Percentiles rank a stretch among this genome's conserved stretches.
These are phyloP conservation scores for Ethmia dodecea DNA, from an alignment of 2,888 invertebrate genomes.

Conservation along the genomic window DNA sequence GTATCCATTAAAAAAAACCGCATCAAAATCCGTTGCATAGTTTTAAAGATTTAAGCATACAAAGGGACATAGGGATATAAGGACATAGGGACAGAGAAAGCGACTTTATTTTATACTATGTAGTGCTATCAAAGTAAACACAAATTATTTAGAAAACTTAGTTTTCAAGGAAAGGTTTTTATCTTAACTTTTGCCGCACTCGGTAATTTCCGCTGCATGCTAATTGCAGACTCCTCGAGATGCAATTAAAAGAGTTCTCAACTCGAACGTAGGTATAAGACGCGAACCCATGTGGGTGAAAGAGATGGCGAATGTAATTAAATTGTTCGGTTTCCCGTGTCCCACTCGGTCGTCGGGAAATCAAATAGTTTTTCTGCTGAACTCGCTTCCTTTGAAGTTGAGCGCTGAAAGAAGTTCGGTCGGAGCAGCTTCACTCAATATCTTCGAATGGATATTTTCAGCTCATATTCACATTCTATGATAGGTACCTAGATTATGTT, in stretches of 20 bases:
- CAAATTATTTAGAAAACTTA: neutral
- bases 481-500: no score
- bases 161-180: slow-evolving; percentile 23
- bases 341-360: slow-evolving; percentile 35
- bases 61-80: no score
- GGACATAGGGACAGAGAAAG: no score
- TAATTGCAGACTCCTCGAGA: slow-evolving; percentile 50
- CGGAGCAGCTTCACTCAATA: no score
- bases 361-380: slow-evolving; percentile 50
- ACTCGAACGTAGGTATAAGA: slow-evolving; percentile 32
- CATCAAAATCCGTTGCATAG: no score
- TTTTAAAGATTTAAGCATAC: no score
- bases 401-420: slow-evolving; percentile 26
- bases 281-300: slow-evolving; percentile 34
- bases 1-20: no score
- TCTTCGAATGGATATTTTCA: no score
- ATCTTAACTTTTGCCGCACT: slow-evolving; percentile 33
- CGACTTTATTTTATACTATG: no score
- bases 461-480: no score
- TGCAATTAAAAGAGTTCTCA: slow-evolving; percentile 58
- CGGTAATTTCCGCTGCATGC: slow-evolving; percentile 43
- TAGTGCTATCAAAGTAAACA: no score
- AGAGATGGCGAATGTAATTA: slow-evolving; percentile 57
- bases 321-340: slow-evolving; percentile 45
- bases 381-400: slow-evolving; percentile 29